Conservation (phyloP, 1,140 invertebrate genomes). For the Tetranychus urticae region DNA sequence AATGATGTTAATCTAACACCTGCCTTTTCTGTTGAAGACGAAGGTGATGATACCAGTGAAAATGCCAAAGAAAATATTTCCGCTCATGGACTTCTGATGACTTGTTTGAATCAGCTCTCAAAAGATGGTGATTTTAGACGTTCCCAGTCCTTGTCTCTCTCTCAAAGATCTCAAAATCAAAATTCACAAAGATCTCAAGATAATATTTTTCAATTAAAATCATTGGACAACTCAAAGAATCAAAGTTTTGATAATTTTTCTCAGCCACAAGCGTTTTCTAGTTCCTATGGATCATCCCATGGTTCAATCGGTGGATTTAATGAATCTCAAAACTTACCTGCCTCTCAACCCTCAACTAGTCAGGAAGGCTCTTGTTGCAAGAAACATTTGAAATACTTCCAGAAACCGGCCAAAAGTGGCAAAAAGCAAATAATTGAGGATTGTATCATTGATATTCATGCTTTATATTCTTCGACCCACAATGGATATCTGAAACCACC, state of each 20-base stretch:
- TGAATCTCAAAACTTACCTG: neutral
- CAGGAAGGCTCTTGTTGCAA: neutral
- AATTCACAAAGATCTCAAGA: too few species aligned
- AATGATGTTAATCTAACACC: too few species aligned
- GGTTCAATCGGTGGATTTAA: too few species aligned
- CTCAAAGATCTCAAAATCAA: too few species aligned
- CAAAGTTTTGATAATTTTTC: neutral
- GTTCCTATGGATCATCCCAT: neutral
- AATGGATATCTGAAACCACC: neutral
- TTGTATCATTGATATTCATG: neutral
- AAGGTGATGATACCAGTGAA: neutral
- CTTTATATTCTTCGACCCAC: neutral
- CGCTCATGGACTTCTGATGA: neutral
- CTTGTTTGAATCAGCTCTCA: neutral
- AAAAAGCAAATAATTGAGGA: neutral
- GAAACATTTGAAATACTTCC: neutral
- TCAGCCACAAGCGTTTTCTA: neutral
- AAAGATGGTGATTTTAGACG: neutral
- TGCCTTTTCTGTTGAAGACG: neutral
- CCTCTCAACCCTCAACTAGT: neutral
- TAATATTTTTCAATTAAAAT: neutral
- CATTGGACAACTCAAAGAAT: neutral
- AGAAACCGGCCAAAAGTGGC: neutral
- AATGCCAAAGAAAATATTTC: neutral
- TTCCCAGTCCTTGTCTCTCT: neutral